Conservation (phyloP, 2,888 invertebrate genomes). For the Argyresthia albistria region DNA sequence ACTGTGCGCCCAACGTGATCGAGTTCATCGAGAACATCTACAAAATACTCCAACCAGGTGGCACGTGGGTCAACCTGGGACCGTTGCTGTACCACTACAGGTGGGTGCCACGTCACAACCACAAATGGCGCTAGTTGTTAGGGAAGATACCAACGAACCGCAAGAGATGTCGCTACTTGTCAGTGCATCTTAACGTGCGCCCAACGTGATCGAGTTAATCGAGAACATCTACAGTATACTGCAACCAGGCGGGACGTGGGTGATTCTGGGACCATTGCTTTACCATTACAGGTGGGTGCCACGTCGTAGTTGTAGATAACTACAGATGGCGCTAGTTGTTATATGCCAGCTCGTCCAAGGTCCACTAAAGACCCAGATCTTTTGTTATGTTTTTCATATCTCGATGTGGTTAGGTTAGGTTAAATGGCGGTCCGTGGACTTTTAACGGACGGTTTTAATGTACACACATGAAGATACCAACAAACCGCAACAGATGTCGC, state of each 20-base stretch:
- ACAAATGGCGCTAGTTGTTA: too few relatives aligned
- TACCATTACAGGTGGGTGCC: constrained; percentile 85
- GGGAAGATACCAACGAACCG: too few relatives aligned
- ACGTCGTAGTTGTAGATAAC: too few relatives aligned
- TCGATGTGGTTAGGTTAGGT: too few relatives aligned
- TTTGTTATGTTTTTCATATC: too few relatives aligned
- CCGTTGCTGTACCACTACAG: constrained; percentile 93
- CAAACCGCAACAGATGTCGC: too few relatives aligned
- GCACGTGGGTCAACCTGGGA: constrained; percentile 91
- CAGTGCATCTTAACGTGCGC: constrained; percentile 99
- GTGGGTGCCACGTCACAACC: constrained; percentile 19
- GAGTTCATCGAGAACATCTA: constrained; percentile 95
- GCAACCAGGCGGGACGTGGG: constrained; percentile 91
- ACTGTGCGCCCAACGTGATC: constrained; percentile 97
- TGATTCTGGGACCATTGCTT: constrained; percentile 92
- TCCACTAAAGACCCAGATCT: too few relatives aligned
- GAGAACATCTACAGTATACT: constrained; percentile 92
- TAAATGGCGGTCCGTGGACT: constrained; percentile 87
- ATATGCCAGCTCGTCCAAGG: too few relatives aligned
- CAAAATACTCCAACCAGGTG: constrained; percentile 90
- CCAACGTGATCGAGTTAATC: constrained; percentile 94
- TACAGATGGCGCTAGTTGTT: too few relatives aligned
- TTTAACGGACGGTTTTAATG: constrained; percentile 99
- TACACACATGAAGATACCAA: too few relatives aligned
- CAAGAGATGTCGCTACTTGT: too few relatives aligned